Evolutionary conservation across 1,140 invertebrate genomes (phyloP), one percentile per base, ranked within the genome.

Genomic region (Camponotus floridanus): DNA sequence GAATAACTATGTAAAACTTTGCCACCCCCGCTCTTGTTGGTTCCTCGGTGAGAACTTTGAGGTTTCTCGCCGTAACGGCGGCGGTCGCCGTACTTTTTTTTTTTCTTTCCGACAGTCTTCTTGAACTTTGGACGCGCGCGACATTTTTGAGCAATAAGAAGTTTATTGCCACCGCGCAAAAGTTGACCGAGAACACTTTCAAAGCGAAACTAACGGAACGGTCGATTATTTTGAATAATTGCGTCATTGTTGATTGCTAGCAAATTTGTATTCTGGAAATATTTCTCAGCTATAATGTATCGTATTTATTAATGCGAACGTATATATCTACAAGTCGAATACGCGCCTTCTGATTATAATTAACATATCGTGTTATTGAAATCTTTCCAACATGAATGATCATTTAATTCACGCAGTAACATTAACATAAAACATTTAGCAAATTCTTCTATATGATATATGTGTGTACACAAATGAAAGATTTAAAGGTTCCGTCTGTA

Each of bases 1-100:
- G 87, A 92, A 91, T 91, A 91, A 92, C 90, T 88, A 90, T 91
- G 91, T 88, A 91, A 91, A 92, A 91, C 84, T 91, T 87, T 85
- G 78, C 62, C 83, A 71, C 31, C 79, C n/a, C 21, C 42, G 65
- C 13, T 85, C 42, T 67, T 74, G 59, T 79, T 65, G 71, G 61
- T 62, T 79, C 65, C 67, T 74, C 48, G 48, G 33, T 74, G 62
- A 31, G 67, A 89, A 88, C 42, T 88, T 87, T 33, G 18, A 68
- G 57, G 13, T 76, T 84, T 87, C 74, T 87, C 74, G 45, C 73
- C 55, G 64, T 62, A 61, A 18, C 31, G 62, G 42, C 48, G 61
- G 42, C 26, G 61, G 33, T 15, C 31, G 59, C 39, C 33, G 48
- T 62, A 48, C 61, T 62, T 78, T 73, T 73, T 76, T 51, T 87